Evolutionary conservation across 1,140 invertebrate genomes (phyloP).

Genomic region (Propsilocerus akamusi): DNA sequence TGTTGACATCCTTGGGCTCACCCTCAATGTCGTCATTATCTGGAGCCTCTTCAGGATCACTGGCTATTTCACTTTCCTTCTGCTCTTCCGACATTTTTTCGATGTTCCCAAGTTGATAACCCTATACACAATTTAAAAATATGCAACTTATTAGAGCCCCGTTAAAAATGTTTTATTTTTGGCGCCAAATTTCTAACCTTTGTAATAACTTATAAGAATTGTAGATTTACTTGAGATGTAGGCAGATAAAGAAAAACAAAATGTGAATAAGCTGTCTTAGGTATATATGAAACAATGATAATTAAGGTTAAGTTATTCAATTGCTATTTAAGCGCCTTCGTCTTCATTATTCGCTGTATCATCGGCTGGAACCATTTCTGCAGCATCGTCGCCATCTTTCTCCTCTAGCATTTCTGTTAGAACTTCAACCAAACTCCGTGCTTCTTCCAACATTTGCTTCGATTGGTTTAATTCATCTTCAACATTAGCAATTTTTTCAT

Average conservation of each 20-base stretch:
- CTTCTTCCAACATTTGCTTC: slow-evolving; percentile 39
- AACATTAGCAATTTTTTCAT: slow-evolving; percentile 27
- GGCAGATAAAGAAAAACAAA: too few relatives aligned
- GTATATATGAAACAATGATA: too few relatives aligned
- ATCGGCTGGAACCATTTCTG: slow-evolving; percentile 6
- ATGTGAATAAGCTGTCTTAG: too few relatives aligned
- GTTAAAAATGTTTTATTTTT: too few relatives aligned
- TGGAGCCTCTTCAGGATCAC: slow-evolving; percentile 14
- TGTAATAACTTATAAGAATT: too few relatives aligned
- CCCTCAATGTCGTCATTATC: slow-evolving; percentile 30
- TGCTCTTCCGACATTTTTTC: slow-evolving; percentile 20
- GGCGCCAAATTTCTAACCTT: too few relatives aligned
- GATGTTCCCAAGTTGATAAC: neutral
- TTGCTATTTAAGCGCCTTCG: too few relatives aligned
- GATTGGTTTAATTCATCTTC: slow-evolving; percentile 38
- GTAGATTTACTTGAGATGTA: too few relatives aligned
- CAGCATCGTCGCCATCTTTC: slow-evolving; percentile 13
- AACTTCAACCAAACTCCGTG: slow-evolving; percentile 34
- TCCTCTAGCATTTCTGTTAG: slow-evolving; percentile 31
- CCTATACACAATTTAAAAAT: too few relatives aligned
- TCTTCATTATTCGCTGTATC: slow-evolving; percentile 6
- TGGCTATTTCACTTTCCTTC: slow-evolving; percentile 25
- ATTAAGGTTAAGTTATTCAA: too few relatives aligned
- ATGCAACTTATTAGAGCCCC: too few relatives aligned
- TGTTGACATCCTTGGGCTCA: slow-evolving; percentile 32